Conservation (phyloP, 1,140 invertebrate species). For the Zaprionus ornatus region DNA sequence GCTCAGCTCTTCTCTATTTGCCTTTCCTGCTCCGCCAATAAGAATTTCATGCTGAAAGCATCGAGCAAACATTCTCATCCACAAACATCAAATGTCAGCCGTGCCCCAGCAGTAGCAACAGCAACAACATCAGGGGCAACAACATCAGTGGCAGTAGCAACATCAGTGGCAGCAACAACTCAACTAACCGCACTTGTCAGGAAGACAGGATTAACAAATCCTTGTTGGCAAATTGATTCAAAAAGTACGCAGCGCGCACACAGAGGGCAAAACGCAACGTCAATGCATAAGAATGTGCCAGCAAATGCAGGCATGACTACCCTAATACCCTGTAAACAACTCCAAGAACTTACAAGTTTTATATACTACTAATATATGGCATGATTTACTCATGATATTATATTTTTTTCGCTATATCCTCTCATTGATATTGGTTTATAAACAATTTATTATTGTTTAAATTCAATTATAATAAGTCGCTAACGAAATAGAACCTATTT, state of each 20-base stretch:
- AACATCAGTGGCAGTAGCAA: conserved; percentile 41
- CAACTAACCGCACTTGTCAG: conserved; percentile 83
- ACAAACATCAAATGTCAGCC: conserved; percentile 75
- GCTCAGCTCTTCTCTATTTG: background rate
- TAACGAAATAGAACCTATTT: no score
- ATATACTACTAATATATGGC: background rate
- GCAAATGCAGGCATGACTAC: background rate
- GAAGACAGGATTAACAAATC: conserved; percentile 83
- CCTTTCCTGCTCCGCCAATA: conserved; percentile 48
- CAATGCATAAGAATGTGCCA: conserved; percentile 19
- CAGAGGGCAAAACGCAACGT: conserved; percentile 17
- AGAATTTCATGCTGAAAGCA: conserved; percentile 80
- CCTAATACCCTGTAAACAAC: conserved; percentile 3
- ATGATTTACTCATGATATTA: no score
- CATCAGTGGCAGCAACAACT: conserved; percentile 63
- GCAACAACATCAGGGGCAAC: conserved; percentile 58
- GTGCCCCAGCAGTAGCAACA: conserved; percentile 52
- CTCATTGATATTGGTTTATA: no score
- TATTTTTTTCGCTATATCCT: no score
- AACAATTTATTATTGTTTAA: no score
- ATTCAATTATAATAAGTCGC: no score
- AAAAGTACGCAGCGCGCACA: conserved; percentile 69
- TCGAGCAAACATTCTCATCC: conserved; percentile 43
- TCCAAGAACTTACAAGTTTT: background rate
- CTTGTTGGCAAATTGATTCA: conserved; percentile 83